These are phyloP conservation scores for Ctenomys sociabilis DNA, from an alignment of 2,113 vertebrate genomes.

Conservation along the genomic window DNA sequence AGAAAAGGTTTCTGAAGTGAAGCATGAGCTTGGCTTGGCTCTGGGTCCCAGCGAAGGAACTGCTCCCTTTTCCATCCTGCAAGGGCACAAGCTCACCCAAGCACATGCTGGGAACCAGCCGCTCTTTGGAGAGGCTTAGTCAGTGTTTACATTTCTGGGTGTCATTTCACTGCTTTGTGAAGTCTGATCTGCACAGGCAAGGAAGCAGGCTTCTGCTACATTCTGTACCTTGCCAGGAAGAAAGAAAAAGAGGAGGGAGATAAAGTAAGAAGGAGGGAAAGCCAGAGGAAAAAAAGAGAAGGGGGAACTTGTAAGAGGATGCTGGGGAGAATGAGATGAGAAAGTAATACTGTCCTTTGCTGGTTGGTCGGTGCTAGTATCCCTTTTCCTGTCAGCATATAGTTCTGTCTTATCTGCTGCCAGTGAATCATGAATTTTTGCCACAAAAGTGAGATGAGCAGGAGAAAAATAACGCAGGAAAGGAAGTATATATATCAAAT, in stretches of 20 bases:
- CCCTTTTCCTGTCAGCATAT: neutral
- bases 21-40: neutral
- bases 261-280: neutral
- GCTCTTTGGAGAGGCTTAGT: neutral
- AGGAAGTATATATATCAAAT: neutral
- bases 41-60: neutral
- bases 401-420: neutral
- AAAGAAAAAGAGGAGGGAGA: too few species aligned
- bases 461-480: conserved; percentile 6
- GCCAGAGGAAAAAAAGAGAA: neutral
- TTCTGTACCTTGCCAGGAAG: neutral
- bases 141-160: neutral
- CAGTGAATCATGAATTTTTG: neutral
- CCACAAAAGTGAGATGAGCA: neutral
- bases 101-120: neutral
- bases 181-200: neutral
- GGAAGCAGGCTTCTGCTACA: neutral
- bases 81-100: neutral
- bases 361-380: neutral
- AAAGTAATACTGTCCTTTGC: neutral
- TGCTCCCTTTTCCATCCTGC: neutral
- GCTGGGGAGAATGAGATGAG: neutral
- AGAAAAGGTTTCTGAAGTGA: neutral
- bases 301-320: neutral
- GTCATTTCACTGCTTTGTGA: neutral